Evolutionary conservation across 2,888 invertebrate genomes (phyloP).

Genomic region (Bombyx huttoni): DNA sequence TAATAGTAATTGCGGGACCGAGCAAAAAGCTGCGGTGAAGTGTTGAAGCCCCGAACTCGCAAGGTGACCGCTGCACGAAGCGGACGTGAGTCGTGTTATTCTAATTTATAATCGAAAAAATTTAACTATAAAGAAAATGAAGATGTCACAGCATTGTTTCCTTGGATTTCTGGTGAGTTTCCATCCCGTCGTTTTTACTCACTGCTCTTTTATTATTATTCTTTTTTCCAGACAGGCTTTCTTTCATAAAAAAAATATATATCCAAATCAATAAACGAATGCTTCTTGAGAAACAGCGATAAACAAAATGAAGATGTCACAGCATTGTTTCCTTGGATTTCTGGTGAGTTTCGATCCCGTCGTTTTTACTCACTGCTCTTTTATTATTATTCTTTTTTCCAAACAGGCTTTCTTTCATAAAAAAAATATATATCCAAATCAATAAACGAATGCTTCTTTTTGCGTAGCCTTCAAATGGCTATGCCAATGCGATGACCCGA

Average conservation of each 20-base stretch:
- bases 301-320: conserved; percentile 22
- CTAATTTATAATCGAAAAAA: neutral
- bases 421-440: too few species aligned
- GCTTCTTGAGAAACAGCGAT: neutral
- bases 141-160: conserved; percentile 26
- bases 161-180: conserved; percentile 36
- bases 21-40: conserved; percentile 42
- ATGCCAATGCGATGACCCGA: too few species aligned
- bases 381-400: neutral
- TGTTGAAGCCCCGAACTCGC: conserved; percentile 28
- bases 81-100: conserved; percentile 18
- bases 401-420: neutral
- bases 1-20: conserved; percentile 8
- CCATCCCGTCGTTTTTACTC: neutral
- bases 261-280: too few species aligned
- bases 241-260: too few species aligned
- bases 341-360: conserved; percentile 23
- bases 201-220: neutral
- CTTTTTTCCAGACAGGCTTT: neutral
- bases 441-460: too few species aligned
- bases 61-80: conserved; percentile 20
- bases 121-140: conserved; percentile 8
- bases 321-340: conserved; percentile 25
- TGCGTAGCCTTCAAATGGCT: too few species aligned
- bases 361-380: neutral